phyloP scores from a whole-genome alignment of 2,113 vertebrate species.

The Triplophysa dalaica region DNA sequence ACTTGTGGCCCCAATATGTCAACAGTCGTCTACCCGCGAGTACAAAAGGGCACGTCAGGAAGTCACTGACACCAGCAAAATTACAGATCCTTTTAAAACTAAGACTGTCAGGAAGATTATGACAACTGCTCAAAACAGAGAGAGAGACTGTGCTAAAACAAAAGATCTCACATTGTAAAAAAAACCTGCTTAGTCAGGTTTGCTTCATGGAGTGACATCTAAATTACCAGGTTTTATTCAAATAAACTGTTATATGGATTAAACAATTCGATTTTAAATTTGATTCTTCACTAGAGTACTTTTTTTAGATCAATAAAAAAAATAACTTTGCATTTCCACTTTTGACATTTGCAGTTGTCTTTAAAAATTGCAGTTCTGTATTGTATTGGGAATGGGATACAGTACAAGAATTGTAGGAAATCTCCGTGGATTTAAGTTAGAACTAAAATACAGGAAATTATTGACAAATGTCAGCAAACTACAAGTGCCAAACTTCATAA shows the following conservation, averaged over 20 bases:
- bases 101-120: slow-evolving; percentile 20
- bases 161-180: not conserved
- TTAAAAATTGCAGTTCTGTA: not conserved
- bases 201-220: too few relatives aligned
- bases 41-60: slow-evolving; percentile 47
- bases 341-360: too few relatives aligned
- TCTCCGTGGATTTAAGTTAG: not conserved
- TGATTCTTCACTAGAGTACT: too few relatives aligned
- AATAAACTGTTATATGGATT: too few relatives aligned
- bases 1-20: slow-evolving; percentile 68
- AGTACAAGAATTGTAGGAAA: too few relatives aligned
- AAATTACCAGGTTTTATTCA: too few relatives aligned
- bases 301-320: too few relatives aligned
- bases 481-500: slow-evolving; percentile 9
- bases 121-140: slow-evolving; percentile 36
- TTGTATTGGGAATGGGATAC: not conserved
- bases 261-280: too few relatives aligned
- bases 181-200: too few relatives aligned
- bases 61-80: slow-evolving; percentile 58
- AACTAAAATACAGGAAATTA: too few relatives aligned
- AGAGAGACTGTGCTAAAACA: slow-evolving; percentile 1
- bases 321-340: too few relatives aligned
- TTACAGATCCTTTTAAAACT: slow-evolving; percentile 63
- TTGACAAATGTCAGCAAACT: not conserved
- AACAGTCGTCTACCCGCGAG: slow-evolving; percentile 52